Conservation (phyloP, 2,113 vertebrate species). For the Stercorarius parasiticus region DNA sequence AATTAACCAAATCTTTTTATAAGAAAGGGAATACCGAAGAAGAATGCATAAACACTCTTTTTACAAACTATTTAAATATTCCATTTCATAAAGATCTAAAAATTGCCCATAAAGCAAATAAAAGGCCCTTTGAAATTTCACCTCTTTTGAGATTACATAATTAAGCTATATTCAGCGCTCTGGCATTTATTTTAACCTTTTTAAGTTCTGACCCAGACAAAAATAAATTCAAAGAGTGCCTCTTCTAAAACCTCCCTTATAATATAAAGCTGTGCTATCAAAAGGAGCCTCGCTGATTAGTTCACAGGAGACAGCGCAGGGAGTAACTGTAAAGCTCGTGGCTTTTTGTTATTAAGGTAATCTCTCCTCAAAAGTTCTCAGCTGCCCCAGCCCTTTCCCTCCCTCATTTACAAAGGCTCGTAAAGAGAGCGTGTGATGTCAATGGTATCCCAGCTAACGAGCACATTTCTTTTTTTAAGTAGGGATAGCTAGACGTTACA, state of each 20-base stretch:
- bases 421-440: not conserved
- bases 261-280: slow-evolving; percentile 14
- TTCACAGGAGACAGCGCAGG: not conserved
- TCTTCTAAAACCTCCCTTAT: not conserved
- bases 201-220: slow-evolving; percentile 34
- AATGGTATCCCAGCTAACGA: not conserved
- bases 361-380: slow-evolving; percentile 29
- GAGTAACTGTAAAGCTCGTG: slow-evolving; percentile 25
- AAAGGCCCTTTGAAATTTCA: not conserved
- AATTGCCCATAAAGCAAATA: not conserved
- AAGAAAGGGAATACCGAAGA: not conserved
- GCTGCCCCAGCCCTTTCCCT: not conserved
- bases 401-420: not conserved
- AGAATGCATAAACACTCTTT: not conserved
- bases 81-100: not conserved
- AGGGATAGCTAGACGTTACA: not conserved
- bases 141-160: slow-evolving; percentile 18
- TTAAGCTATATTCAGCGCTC: slow-evolving; percentile 19
- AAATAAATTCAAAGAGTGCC: slow-evolving; percentile 27
- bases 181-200: slow-evolving; percentile 35
- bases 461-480: not conserved
- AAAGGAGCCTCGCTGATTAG: slow-evolving; percentile 33
- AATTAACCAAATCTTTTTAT: not conserved
- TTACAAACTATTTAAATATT: slow-evolving; percentile 2
- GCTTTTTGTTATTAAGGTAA: slow-evolving; percentile 46